These are phyloP conservation scores for Ptilodon capucinus DNA, from an alignment of 2,888 invertebrate genomes.

Conservation along the genomic window DNA sequence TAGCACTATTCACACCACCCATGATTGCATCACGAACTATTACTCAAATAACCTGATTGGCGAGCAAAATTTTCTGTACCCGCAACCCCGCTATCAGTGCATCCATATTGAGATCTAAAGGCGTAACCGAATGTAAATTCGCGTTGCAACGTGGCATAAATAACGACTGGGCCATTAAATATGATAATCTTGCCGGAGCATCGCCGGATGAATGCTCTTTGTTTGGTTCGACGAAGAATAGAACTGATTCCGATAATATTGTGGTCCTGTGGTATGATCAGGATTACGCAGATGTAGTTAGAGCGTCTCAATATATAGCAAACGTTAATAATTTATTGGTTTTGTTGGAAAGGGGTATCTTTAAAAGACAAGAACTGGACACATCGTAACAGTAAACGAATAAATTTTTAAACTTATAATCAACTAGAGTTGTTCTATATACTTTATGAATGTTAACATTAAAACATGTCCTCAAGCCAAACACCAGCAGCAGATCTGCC, in stretches of 20 bases:
- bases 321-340: not conserved
- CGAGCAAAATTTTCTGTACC: slow-evolving; percentile 6
- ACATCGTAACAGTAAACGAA: too few species aligned
- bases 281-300: not conserved
- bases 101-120: slow-evolving; percentile 66
- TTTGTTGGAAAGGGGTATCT: too few species aligned
- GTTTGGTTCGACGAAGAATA: slow-evolving; percentile 30
- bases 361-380: too few species aligned
- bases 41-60: not conserved
- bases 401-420: too few species aligned
- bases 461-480: too few species aligned
- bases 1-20: not conserved
- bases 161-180: slow-evolving; percentile 55
- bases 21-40: not conserved
- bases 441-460: too few species aligned
- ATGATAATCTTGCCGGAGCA: slow-evolving; percentile 57
- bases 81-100: slow-evolving; percentile 51
- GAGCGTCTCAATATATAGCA: not conserved
- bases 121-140: slow-evolving; percentile 65
- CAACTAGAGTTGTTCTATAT: too few species aligned
- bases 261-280: not conserved
- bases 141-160: slow-evolving; percentile 50
- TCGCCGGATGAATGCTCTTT: slow-evolving; percentile 58
- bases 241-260: slow-evolving; percentile 8
- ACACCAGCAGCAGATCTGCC: not conserved